Conservation (phyloP, 2,797 vertebrate genomes). For the Sphenopsis melanotis region DNA sequence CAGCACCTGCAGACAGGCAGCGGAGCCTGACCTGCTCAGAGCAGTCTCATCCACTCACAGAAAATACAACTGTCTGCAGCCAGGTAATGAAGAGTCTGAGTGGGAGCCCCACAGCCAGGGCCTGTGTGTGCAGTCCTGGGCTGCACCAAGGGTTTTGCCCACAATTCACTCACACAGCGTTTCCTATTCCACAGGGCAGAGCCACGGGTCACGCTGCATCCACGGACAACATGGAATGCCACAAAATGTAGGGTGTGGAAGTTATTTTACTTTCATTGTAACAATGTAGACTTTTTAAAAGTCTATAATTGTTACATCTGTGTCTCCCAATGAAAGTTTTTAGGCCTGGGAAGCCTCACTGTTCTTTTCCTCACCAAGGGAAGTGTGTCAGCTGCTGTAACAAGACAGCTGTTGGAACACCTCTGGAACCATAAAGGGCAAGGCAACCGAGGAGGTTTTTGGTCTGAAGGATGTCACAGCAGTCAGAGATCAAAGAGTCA, state of each 20-base stretch:
- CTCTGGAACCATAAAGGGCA: not conserved
- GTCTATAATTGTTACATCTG: not conserved
- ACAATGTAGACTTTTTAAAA: not conserved
- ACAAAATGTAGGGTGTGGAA: not conserved
- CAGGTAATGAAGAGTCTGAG: not conserved
- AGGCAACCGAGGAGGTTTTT: not conserved
- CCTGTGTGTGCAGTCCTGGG: not conserved
- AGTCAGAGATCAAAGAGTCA: constrained; percentile 67
- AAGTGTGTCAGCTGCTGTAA: not conserved
- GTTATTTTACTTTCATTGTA: not conserved
- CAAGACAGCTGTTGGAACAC: not conserved
- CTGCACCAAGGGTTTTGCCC: not conserved
- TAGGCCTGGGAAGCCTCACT: not conserved
- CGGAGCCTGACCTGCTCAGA: not conserved
- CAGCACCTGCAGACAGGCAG: not conserved
- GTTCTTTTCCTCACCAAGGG: not conserved
- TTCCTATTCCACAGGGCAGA: fast-evolving
- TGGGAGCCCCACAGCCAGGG: not conserved
- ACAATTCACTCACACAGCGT: fast-evolving
- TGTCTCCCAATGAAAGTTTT: not conserved
- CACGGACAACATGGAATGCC: fast-evolving
- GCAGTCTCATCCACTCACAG: not conserved
- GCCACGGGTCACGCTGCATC: fast-evolving
- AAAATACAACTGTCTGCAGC: not conserved
- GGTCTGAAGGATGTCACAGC: not conserved